These are phyloP conservation scores for Malurus alboscapulatus DNA, from an alignment of 2,113 vertebrate species.

Conservation along the genomic window DNA sequence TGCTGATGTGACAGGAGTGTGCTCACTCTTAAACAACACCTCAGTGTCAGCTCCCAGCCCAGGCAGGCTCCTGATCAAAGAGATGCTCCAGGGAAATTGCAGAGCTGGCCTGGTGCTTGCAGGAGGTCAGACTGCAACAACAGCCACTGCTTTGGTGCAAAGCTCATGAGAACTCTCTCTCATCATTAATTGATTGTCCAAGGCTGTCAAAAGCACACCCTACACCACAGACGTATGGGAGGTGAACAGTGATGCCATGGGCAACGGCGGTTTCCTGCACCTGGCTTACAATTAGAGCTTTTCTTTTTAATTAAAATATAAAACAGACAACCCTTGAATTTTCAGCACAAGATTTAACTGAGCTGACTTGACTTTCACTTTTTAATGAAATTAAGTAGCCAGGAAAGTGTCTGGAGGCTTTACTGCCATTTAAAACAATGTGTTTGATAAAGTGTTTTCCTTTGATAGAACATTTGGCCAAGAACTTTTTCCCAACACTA, in stretches of 20 bases:
- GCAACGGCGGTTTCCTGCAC: neutral
- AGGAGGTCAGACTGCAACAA: neutral
- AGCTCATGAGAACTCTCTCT: neutral
- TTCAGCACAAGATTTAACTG: neutral
- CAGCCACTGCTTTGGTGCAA: neutral
- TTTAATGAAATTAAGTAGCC: neutral
- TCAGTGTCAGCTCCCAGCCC: neutral
- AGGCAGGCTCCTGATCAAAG: neutral
- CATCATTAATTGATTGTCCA: neutral
- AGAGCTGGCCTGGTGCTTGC: neutral
- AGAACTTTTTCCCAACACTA: neutral
- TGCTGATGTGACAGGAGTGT: fast-evolving
- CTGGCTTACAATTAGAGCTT: neutral
- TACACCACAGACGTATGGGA: neutral
- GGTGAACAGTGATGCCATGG: neutral
- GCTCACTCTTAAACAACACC: neutral
- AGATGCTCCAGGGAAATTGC: neutral
- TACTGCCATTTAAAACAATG: neutral
- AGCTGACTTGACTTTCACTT: neutral
- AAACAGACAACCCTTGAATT: neutral
- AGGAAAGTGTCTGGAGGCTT: neutral
- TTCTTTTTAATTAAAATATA: neutral
- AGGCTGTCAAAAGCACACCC: neutral
- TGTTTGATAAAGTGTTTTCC: neutral
- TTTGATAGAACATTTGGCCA: neutral